phyloP scores from a whole-genome alignment of 2,113 vertebrate species.

The Anoplopoma fimbria region DNA sequence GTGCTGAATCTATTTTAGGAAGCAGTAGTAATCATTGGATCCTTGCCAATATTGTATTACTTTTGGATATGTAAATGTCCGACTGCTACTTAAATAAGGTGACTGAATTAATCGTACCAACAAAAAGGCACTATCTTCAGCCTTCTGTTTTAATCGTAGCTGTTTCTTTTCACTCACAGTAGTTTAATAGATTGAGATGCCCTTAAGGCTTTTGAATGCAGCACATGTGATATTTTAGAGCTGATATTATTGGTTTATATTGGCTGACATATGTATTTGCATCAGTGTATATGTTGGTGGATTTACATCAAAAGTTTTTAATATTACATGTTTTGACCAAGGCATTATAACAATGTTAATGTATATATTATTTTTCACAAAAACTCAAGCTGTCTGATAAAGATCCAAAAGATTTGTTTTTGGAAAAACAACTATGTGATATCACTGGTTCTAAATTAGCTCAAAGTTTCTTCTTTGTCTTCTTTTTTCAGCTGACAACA shows the following conservation, averaged over 20 bases:
- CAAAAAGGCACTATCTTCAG: background rate
- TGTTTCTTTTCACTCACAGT: background rate
- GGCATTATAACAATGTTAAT: too few relatives aligned
- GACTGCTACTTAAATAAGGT: background rate
- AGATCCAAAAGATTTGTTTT: background rate
- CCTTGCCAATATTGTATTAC: background rate
- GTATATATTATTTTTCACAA: background rate
- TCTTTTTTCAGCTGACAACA: conserved; percentile 88
- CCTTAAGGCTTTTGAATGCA: background rate
- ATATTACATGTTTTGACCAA: background rate
- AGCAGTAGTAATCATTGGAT: background rate
- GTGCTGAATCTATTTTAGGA: background rate
- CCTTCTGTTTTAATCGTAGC: background rate
- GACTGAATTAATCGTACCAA: background rate
- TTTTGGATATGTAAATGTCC: background rate
- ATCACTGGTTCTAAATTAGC: background rate
- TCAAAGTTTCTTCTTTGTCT: conserved; percentile 11
- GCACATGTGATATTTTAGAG: background rate
- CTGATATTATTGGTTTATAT: background rate
- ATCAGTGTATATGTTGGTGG: background rate
- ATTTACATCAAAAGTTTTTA: background rate
- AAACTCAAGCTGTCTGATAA: background rate
- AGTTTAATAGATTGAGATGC: background rate
- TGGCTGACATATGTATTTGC: background rate
- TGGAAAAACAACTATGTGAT: background rate